Evolutionary conservation across 2,113 vertebrate genomes (phyloP).

Genomic region (Australoheros scitulus): DNA sequence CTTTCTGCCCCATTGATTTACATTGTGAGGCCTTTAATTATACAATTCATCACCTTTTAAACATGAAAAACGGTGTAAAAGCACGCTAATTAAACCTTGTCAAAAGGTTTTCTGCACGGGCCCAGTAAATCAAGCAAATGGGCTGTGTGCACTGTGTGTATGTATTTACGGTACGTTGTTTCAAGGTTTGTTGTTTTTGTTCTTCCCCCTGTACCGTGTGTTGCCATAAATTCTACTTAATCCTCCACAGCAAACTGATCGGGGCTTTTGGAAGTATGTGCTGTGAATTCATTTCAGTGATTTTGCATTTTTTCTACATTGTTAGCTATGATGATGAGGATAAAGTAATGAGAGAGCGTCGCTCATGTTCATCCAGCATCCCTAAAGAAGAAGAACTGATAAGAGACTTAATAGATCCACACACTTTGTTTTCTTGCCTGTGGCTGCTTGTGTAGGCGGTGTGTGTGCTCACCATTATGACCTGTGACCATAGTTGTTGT

Average conservation of each 20-base stretch:
- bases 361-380: slow-evolving; percentile 23
- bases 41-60: slow-evolving; percentile 92
- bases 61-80: slow-evolving; percentile 88
- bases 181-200: background rate
- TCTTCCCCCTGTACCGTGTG: background rate
- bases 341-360: slow-evolving; percentile 25
- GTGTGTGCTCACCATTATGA: background rate
- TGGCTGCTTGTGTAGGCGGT: background rate
- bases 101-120: slow-evolving; percentile 76
- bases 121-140: slow-evolving; percentile 84
- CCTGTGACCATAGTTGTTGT: background rate
- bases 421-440: background rate
- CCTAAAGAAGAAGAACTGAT: slow-evolving; percentile 27
- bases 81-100: slow-evolving; percentile 86
- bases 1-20: slow-evolving; percentile 88
- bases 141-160: slow-evolving; percentile 10
- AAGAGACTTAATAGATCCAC: slow-evolving; percentile 45
- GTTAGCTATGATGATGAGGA: slow-evolving; percentile 37
- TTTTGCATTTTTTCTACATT: slow-evolving; percentile 39
- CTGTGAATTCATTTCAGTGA: slow-evolving; percentile 45
- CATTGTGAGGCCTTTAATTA: slow-evolving; percentile 90
- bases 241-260: slow-evolving; percentile 18
- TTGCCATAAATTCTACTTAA: slow-evolving; percentile 63
- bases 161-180: slow-evolving; percentile 26
- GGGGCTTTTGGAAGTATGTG: slow-evolving; percentile 55